Base-by-base conservation (phyloP, 1,140 invertebrate species). In the Hyposmocoma kahamanoa region DNA sequence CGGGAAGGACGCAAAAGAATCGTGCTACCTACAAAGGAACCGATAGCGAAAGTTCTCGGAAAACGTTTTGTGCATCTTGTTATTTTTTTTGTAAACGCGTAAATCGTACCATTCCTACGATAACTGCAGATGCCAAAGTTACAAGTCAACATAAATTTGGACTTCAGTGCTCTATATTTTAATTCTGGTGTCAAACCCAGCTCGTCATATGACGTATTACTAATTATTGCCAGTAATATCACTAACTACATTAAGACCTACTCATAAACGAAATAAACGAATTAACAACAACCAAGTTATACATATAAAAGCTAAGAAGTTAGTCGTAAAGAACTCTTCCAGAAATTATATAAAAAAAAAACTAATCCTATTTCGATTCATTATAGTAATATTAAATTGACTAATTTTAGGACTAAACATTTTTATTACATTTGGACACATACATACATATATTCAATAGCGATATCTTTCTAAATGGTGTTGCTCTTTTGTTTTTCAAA, bases 221-320 rank as follows among this genome's bases (percentile, higher is more conserved):
- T 41, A 11, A 51, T 62, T 67, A 67, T 63, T 57, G 50, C 56
- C 62, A 59, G 50, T 51, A 38, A 52, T 46, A 53, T 55, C 49
- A 55, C 53, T 62, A 67, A 62, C 30, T 65, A 67, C 30, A 50
- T 53, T 72, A 77, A 58, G 44, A 72, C 52, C 70, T 79, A 80
- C 72, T 68, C 73, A 68, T 59, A 68, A 66, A 72, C 75, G 67
- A 67, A 66, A 68, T 61, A 50, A 58, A 61, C 26, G 38, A 56
- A n/a, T n/a, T n/a, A n/a, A 68, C 56, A 69, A 75, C 72, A 72
- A 80, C 66, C 68, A 62, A 77, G 56, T 73, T 77, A 73, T 64
- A 73, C 63, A 74, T 66, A 74, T 64, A 67, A 67, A 74, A 68
- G 59, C 68, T 72, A 72, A 76, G 52, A 43, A 57, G 53, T 72